Base-by-base conservation (phyloP, 1,140 invertebrate species). In the Lordiphosa clarofinis region DNA sequence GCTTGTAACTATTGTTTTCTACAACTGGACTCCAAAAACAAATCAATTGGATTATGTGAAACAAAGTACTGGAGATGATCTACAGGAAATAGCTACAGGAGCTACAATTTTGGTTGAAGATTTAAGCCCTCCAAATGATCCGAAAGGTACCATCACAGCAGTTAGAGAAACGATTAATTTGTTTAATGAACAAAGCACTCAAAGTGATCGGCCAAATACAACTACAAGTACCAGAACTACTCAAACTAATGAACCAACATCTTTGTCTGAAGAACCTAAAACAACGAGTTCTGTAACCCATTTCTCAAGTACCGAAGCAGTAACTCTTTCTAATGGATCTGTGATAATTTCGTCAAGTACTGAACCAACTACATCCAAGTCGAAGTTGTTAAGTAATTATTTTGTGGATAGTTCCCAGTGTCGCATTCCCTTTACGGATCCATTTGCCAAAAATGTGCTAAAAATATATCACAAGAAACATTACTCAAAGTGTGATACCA, bases 401-500 rank as follows among this genome's bases (percentile, higher is more conserved):
- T 87, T 64, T 52, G 75, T 87, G 4, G 62, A 70, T 8, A 74
- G 66, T 2, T 38, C 68, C 4, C 28, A 47, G 2, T 96, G 94
- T 70, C 90, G 91, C 56, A 94, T 95, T 71, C 91, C 92, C 1
- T 91, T 93, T 13, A 87, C 93, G 13, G 90, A 95, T 79, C 93
- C 94, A 0, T 91, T 93, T 59, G 91, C 94, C 66, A 81, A 90
- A 4, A 92, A 92, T 36, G 92, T 93, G 2, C 88, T 87, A 10
- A 87, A 89, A n/a, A 91, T 92, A 46, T 91, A 93, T n/a, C 89
- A 90, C 11, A 90, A 91, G 35, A 88, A 90, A 33, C 87, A 90
- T 33, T 92, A 91, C 35, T 88, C 92, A 13, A 56, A 87, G 0
- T 95, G 94, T 68, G 88, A 90, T 4, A 87, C 75, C 10, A 74